Evolutionary conservation across 92 coral and sea anemone species (phyloP), one percentile per base, ranked within the genome.

Genomic region (Heteractis magnifica): DNA sequence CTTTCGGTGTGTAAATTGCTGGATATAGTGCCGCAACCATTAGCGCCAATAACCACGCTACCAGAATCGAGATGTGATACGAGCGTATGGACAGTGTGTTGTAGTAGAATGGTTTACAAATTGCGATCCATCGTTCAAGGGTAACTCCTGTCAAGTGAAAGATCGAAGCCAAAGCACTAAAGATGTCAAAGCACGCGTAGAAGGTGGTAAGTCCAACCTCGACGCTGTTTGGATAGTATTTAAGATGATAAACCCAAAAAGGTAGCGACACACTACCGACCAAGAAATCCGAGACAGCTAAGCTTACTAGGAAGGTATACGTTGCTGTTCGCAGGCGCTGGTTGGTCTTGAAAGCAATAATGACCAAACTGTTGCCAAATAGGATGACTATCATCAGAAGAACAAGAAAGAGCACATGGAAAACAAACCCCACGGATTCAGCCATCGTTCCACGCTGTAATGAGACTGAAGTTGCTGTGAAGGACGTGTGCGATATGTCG

Each of bases 111-210:
- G 99, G 99, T 12, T 92, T 89, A 65, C 92, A 91, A 82, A 96
- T 91, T 0, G 99, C 95, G 0, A 96, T 73, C 87, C 95, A 96
- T 18, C 99, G 89, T 71, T 96, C 99, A 6, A 94, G 75, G 74
- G 98, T 94, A 9, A 96, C 97, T 18, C 88, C 88, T 0, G 98
- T 94, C 19, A 96, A 86, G 51, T 92, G 99, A 51, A 94, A 90
- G 34, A 92, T 96, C 16, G 99, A 96, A 10, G 99, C 99, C 48
- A 94, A 85, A 13, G 98, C 99, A 60, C 95, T 94, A 88, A 96
- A 90, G 26, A 96, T 92, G 64, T 96, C 99, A 72, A 94, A 89
- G 51, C 89, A 94, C 14, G 88, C 78, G 82, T 88, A 91, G 72
- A 89, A 90, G 41, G 84, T 85, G 44, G 83, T 56, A 58, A 76